These are phyloP conservation scores for Papilio xuthus DNA, from an alignment of 1,140 invertebrate species.

Conservation along the genomic window DNA sequence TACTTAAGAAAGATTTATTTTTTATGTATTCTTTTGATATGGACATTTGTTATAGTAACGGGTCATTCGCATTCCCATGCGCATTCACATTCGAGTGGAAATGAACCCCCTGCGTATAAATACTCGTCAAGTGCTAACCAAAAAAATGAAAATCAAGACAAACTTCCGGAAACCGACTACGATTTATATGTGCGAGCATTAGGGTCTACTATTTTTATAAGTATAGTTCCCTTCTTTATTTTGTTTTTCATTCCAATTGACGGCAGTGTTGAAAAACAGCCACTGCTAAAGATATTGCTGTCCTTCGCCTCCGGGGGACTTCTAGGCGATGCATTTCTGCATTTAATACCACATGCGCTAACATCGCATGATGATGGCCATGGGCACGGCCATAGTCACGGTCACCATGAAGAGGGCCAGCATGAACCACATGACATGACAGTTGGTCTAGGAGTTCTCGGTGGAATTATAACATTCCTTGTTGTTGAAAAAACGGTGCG, in stretches of 20 bases:
- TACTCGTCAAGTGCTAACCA: constrained; percentile 89
- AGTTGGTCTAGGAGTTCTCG: constrained; percentile 94
- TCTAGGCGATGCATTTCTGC: constrained; percentile 97
- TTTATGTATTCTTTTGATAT: constrained; percentile 50
- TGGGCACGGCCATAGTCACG: constrained; percentile 83
- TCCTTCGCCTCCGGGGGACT: constrained; percentile 97
- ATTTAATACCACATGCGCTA: constrained; percentile 97
- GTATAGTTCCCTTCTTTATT: constrained; percentile 96
- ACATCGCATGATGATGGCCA: constrained; percentile 78
- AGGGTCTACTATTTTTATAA: constrained; percentile 95
- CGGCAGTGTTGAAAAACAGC: constrained; percentile 91
- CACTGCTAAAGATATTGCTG: constrained; percentile 93
- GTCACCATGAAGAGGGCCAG: constrained; percentile 78
- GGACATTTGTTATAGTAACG: constrained; percentile 51
- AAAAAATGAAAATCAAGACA: constrained; percentile 61
- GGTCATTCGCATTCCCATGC: constrained; percentile 69
- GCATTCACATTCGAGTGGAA: constrained; percentile 67
- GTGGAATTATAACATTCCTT: constrained; percentile 95
- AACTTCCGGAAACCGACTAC: constrained; percentile 68
- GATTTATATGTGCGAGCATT: constrained; percentile 91
- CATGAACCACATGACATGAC: constrained; percentile 88
- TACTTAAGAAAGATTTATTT: constrained; percentile 48
- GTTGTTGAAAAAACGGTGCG: constrained; percentile 96
- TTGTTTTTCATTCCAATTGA: constrained; percentile 96
- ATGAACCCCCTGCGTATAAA: constrained; percentile 86